Conservation (phyloP, 2,888 invertebrate species). For the Xanthostigma xanthostigma region DNA sequence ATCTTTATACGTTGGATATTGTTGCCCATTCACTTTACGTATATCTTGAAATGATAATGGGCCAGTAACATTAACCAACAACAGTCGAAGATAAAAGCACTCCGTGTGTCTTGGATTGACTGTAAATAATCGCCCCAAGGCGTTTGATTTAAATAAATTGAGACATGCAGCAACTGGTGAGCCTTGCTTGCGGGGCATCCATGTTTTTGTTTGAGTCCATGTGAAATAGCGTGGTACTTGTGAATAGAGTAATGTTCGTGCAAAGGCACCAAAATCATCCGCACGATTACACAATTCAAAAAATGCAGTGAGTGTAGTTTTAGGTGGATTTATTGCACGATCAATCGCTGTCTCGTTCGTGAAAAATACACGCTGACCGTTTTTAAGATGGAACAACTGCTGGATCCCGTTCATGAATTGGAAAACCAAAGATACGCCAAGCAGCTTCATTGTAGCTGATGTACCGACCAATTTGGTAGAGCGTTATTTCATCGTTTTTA, state of each 20-base stretch:
- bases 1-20: slow-evolving; percentile 2
- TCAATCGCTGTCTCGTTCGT: slow-evolving; percentile 11
- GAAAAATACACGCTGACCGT: slow-evolving; percentile 17
- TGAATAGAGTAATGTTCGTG: slow-evolving; percentile 9
- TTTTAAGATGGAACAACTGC: slow-evolving; percentile 13
- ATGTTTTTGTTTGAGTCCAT: no score
- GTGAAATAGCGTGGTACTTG: slow-evolving; percentile 8
- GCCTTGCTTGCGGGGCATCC: slow-evolving; percentile 7
- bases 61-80: slow-evolving; percentile 14
- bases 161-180: slow-evolving; percentile 9
- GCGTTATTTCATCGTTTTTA: neutral
- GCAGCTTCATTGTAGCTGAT: neutral
- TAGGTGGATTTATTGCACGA: slow-evolving; percentile 7
- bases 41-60: slow-evolving; percentile 15
- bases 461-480: slow-evolving; percentile 18
- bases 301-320: slow-evolving; percentile 15
- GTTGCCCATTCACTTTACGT: slow-evolving; percentile 7
- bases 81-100: slow-evolving; percentile 16
- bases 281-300: slow-evolving; percentile 13
- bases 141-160: slow-evolving; percentile 13
- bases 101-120: slow-evolving; percentile 14
- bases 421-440: slow-evolving; percentile 10
- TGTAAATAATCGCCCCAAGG: slow-evolving; percentile 15
- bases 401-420: slow-evolving; percentile 8
- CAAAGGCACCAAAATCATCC: slow-evolving; percentile 5